Evolutionary conservation across 2,113 vertebrate species (phyloP).

Genomic region (Perognathus longimembris): DNA sequence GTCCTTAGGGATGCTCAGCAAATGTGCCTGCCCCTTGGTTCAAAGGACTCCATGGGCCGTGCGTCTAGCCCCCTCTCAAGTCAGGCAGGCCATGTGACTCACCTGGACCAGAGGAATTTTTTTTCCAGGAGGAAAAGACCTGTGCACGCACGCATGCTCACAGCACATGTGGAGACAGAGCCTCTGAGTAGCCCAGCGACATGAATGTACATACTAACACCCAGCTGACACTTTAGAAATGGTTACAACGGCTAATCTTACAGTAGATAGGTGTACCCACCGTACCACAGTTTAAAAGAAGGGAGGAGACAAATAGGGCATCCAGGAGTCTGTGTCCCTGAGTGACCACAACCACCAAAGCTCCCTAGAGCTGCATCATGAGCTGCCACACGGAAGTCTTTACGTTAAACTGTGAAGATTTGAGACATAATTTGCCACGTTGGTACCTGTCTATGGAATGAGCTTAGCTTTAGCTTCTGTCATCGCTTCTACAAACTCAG

Average conservation of each 20-base stretch:
- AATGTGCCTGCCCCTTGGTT: neutral
- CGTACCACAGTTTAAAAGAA: neutral
- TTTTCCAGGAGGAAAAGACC: neutral
- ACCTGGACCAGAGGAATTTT: neutral
- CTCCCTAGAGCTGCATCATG: neutral
- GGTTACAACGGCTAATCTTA: neutral
- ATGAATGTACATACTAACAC: neutral
- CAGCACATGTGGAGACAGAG: neutral
- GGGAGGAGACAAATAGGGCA: neutral
- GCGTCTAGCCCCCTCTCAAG: neutral
- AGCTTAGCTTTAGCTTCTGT: neutral
- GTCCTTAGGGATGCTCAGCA: too few relatives aligned
- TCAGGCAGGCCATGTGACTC: neutral
- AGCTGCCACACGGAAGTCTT: neutral
- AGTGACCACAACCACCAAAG: neutral
- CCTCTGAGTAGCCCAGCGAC: neutral
- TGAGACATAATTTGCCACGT: neutral
- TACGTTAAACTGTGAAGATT: neutral
- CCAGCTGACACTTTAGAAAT: neutral
- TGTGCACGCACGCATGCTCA: too few relatives aligned
- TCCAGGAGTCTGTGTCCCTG: neutral
- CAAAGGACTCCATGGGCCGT: too few relatives aligned
- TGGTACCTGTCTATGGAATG: neutral
- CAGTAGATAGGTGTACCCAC: neutral
- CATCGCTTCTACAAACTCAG: constrained; percentile 11